Conservation (phyloP, 2,888 invertebrate species). For the Trichogramma dendrolimi region DNA sequence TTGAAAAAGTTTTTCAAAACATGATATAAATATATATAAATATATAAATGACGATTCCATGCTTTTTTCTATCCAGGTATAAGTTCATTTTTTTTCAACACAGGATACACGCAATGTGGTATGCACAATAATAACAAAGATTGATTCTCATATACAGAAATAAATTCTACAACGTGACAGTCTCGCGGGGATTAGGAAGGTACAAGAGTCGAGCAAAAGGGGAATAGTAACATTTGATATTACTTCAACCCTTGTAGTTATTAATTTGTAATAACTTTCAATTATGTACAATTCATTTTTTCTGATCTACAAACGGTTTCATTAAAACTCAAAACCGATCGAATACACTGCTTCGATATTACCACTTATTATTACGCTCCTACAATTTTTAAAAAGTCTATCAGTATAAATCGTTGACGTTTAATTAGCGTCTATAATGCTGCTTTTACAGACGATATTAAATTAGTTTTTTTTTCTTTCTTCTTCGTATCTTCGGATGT, state of each 20-base stretch:
- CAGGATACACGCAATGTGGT: constrained; percentile 24
- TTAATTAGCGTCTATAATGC: constrained; percentile 29
- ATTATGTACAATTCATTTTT: constrained; percentile 30
- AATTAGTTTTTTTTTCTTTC: neutral
- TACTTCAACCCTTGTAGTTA: constrained; percentile 24
- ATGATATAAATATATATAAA: constrained; percentile 27
- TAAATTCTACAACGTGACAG: constrained; percentile 30
- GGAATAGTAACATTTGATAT: constrained; percentile 27
- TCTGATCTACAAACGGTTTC: constrained; percentile 23
- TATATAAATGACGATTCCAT: constrained; percentile 20
- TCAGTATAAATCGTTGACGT: constrained; percentile 25
- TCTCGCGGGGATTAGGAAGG: constrained; percentile 28
- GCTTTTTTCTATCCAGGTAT: constrained; percentile 4
- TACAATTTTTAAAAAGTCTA: constrained; percentile 28
- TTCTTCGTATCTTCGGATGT: neutral
- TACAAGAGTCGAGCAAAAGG: constrained; percentile 27
- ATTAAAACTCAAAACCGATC: constrained; percentile 23
- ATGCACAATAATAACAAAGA: constrained; percentile 26
- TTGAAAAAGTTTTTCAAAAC: constrained; percentile 20
- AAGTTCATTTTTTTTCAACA: constrained; percentile 15
- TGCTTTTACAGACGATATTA: constrained; percentile 23
- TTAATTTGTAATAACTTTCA: constrained; percentile 23
- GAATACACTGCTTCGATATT: constrained; percentile 24
- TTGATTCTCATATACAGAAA: constrained; percentile 28
- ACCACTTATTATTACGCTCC: constrained; percentile 16